Percentiles rank a stretch among this genome's conserved stretches.
phyloP scores from a whole-genome alignment of 2,888 invertebrate species.

The Caenorhabditis becei region DNA sequence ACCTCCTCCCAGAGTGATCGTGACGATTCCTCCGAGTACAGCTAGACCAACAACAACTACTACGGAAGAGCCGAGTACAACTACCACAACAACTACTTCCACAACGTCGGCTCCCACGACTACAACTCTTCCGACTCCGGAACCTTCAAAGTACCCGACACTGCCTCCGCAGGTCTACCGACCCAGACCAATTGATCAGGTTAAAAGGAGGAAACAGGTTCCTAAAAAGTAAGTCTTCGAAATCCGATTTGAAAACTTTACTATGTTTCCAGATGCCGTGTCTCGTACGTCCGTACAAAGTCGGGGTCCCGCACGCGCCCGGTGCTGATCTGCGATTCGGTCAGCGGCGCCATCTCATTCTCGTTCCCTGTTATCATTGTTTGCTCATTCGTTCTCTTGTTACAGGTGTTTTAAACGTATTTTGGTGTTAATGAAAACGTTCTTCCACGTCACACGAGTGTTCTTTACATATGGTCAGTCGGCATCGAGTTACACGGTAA shows the following conservation, averaged over 20 bases:
- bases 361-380: slow-evolving; percentile 26
- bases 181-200: slow-evolving; percentile 49
- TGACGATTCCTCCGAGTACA: slow-evolving; percentile 46
- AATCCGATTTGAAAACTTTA: not conserved
- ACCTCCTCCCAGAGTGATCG: slow-evolving; percentile 43
- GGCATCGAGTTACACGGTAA: slow-evolving; percentile 51
- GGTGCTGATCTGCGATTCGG: slow-evolving; percentile 47
- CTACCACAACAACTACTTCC: slow-evolving; percentile 44
- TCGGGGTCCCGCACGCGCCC: slow-evolving; percentile 61
- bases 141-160: slow-evolving; percentile 47
- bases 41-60: slow-evolving; percentile 54
- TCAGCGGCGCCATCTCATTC: not conserved
- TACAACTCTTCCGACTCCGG: slow-evolving; percentile 31
- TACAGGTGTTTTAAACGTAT: slow-evolving; percentile 39
- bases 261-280: slow-evolving; percentile 60
- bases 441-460: slow-evolving; percentile 35
- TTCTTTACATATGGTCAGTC: slow-evolving; percentile 34
- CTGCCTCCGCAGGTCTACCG: slow-evolving; percentile 58
- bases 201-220: slow-evolving; percentile 43
- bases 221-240: slow-evolving; percentile 36
- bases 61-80: slow-evolving; percentile 42
- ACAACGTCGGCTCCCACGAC: slow-evolving; percentile 51
- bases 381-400: slow-evolving; percentile 43
- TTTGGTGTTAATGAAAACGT: not conserved
- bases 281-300: slow-evolving; percentile 59